Evolutionary conservation across 2,888 invertebrate genomes (phyloP), one percentile per base, ranked within the genome.

Genomic region (Iselma pallidipennis): DNA sequence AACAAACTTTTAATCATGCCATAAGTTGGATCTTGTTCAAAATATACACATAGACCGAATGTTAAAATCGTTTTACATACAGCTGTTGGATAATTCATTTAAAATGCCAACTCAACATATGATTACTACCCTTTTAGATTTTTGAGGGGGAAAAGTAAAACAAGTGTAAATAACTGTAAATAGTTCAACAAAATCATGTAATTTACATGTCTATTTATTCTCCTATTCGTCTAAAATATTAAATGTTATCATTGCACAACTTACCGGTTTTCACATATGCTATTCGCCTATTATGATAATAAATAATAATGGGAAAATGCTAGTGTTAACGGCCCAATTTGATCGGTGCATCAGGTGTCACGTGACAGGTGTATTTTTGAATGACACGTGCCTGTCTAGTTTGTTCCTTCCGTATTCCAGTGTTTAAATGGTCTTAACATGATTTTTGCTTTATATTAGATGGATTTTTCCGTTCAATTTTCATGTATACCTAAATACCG

Each of bases 301-400:
- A 4, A 42, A 29, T 29, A 42, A 53, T 58, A 53, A 59, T 56
- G 49, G 37, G 31, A 55, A n/a, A 60, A 53, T 59, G 61, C 56
- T 60, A 50, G 54, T 61, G 63, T 67, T 74, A 76, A 76, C 76
- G 76, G 76, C 69, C 67, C 66, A 61, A 65, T 63, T 65, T 65
- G 66, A 70, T 67, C 64, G 66, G 65, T 68, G 72, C 69, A 74
- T 76, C 76, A 76, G 76, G 75, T 76, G 75, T 72, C 72, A 71
- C 70, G 74, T 71, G 72, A 75, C 77, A 77, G 77, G 77, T 77
- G 77, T 71, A 74, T 70, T 72, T 71, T 4, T 66, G 70, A 73
- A 73, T 67, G 74, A 74, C 76, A 74, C 73, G 74, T 72, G 76
- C 71, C 72, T 66, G 62, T 65, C 29, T 49, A 45, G 26, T 58